Conservation (phyloP, 2,113 vertebrate species). For the Fulica atra region DNA sequence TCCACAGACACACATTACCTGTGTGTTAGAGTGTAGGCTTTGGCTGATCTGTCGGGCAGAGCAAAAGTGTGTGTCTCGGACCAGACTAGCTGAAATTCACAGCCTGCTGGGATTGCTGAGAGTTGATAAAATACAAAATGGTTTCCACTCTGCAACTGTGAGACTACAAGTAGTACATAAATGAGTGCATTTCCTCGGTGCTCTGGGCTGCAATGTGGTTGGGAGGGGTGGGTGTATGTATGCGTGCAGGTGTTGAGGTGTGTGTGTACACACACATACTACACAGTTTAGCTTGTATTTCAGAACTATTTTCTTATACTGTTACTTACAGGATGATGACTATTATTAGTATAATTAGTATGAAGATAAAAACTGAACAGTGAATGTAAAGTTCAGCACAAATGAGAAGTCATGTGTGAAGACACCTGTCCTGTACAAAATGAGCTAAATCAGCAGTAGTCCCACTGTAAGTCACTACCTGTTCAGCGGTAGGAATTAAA, state of each 20-base stretch:
- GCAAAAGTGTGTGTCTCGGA: accelerated
- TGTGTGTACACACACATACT: neutral
- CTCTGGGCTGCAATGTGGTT: neutral
- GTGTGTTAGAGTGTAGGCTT: accelerated
- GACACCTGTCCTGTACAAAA: neutral
- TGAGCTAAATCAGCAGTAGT: neutral
- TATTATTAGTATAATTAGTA: neutral
- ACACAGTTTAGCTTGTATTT: neutral
- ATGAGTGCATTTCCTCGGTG: neutral
- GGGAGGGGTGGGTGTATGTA: neutral
- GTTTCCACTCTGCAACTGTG: neutral
- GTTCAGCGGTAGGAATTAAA: neutral
- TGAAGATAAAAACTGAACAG: neutral
- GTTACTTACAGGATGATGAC: neutral
- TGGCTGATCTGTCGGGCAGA: neutral
- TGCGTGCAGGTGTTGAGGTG: accelerated
- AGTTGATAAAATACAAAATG: neutral
- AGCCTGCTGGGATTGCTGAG: neutral
- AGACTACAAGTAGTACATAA: neutral
- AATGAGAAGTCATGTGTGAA: neutral
- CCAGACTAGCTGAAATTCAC: neutral
- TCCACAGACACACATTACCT: no score
- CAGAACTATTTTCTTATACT: neutral
- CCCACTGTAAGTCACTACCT: neutral
- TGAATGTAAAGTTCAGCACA: neutral